phyloP scores from a whole-genome alignment of 2,888 invertebrate species.

The Protodeltote pygarga region DNA sequence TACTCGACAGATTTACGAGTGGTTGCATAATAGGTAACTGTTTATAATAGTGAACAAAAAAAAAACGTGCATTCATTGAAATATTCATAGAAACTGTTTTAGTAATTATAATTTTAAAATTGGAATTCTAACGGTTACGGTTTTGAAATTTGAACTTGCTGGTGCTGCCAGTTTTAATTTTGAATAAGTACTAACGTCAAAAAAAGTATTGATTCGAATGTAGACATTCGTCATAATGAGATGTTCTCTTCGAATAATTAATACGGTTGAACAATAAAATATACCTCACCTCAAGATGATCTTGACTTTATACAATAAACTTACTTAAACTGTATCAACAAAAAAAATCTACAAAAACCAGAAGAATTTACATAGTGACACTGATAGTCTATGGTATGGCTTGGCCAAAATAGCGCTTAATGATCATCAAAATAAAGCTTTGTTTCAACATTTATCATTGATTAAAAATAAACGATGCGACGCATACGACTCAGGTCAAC shows the following conservation, averaged over 20 bases:
- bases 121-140: constrained; percentile 32
- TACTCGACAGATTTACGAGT: constrained; percentile 77
- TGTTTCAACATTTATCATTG: constrained; percentile 13
- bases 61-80: constrained; percentile 46
- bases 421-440: constrained; percentile 10
- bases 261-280: too few relatives aligned
- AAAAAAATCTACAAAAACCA: too few relatives aligned
- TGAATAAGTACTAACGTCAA: too few relatives aligned
- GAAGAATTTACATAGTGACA: too few relatives aligned
- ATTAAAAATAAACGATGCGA: constrained; percentile 14
- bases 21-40: constrained; percentile 71
- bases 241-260: too few relatives aligned
- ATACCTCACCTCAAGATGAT: too few relatives aligned
- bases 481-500: constrained; percentile 19
- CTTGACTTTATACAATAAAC: too few relatives aligned
- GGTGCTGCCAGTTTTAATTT: constrained; percentile 2
- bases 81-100: constrained; percentile 27
- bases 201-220: too few relatives aligned
- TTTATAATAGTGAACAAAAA: constrained; percentile 38
- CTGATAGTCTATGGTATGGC: too few relatives aligned
- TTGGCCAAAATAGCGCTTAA: too few relatives aligned
- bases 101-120: constrained; percentile 45
- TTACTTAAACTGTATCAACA: too few relatives aligned
- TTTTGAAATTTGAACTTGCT: constrained; percentile 33
- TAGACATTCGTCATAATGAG: too few relatives aligned